Percentiles rank a stretch among this genome's conserved stretches.
Evolutionary conservation across 2,888 invertebrate genomes (phyloP).

Genomic region (Nemurella pictetii): DNA sequence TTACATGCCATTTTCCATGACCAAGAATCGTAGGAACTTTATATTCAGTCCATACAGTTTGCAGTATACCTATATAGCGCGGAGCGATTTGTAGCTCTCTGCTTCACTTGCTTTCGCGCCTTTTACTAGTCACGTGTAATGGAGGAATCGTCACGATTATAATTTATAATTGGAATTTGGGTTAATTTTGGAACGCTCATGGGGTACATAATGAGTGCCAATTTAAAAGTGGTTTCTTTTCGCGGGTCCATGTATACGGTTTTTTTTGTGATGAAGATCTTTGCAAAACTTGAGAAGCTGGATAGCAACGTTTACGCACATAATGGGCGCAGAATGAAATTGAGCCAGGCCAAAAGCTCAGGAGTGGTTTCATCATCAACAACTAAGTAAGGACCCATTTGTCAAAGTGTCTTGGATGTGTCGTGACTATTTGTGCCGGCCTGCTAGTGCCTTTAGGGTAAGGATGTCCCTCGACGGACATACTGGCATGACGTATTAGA

Average conservation of each 20-base stretch:
- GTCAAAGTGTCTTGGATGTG: not conserved
- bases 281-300: not conserved
- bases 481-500: not conserved
- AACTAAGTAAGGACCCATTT: constrained; percentile 5
- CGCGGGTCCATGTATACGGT: not conserved
- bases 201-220: not conserved
- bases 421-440: not conserved
- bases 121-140: too few species aligned
- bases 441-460: not conserved
- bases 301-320: not conserved
- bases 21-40: too few species aligned
- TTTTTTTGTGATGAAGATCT: not conserved
- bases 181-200: not conserved
- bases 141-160: too few species aligned
- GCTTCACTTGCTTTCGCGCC: too few species aligned
- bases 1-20: not conserved
- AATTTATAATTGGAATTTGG: not conserved
- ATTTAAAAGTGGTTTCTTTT: not conserved
- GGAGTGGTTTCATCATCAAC: not conserved
- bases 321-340: not conserved
- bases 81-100: too few species aligned
- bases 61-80: too few species aligned
- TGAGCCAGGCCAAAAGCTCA: not conserved
- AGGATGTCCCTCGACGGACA: not conserved
- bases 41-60: too few species aligned